Conservation (phyloP, 2,888 invertebrate species). For the Onthophagus sagittarius region DNA sequence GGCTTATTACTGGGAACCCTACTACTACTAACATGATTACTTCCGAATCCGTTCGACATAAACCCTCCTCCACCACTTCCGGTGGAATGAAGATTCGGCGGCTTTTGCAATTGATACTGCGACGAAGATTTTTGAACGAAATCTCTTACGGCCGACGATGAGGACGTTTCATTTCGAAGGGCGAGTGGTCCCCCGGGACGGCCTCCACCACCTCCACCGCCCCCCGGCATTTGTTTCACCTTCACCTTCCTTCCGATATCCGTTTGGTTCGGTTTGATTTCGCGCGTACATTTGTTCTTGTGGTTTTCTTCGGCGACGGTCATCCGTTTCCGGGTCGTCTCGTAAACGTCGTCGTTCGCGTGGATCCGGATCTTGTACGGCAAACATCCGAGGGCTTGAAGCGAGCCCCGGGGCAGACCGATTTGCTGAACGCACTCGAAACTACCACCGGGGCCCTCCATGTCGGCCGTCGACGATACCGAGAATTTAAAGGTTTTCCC, state of each 20-base stretch:
- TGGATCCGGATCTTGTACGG: slow-evolving; percentile 86
- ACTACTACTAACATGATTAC: slow-evolving; percentile 47
- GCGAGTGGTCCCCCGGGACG: slow-evolving; percentile 27
- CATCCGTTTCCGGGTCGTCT: slow-evolving; percentile 88
- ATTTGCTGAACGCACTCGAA: slow-evolving; percentile 84
- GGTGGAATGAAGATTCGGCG: slow-evolving; percentile 34
- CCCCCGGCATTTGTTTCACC: slow-evolving; percentile 54
- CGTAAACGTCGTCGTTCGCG: slow-evolving; percentile 95
- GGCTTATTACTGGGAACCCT: slow-evolving; percentile 50
- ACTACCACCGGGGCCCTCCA: slow-evolving; percentile 82
- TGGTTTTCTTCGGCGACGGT: slow-evolving; percentile 87
- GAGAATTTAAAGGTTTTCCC: slow-evolving; percentile 66
- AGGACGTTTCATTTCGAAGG: slow-evolving; percentile 41
- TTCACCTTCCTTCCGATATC: slow-evolving; percentile 87
- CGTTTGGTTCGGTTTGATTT: slow-evolving; percentile 87
- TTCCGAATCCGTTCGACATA: slow-evolving; percentile 39
- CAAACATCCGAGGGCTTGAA: slow-evolving; percentile 83
- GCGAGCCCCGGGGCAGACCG: slow-evolving; percentile 51
- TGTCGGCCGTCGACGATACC: slow-evolving; percentile 74
- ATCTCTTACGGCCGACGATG: slow-evolving; percentile 42
- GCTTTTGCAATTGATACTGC: slow-evolving; percentile 21
- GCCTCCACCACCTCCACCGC: no score
- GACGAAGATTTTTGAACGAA: slow-evolving; percentile 40
- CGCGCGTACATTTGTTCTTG: slow-evolving; percentile 91
- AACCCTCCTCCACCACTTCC: slow-evolving; percentile 25